A percentile compares a stretch with the other conserved stretches of the same genome.
phyloP scores from a whole-genome alignment of 2,113 vertebrate species.

The Cheilinus undulatus region DNA sequence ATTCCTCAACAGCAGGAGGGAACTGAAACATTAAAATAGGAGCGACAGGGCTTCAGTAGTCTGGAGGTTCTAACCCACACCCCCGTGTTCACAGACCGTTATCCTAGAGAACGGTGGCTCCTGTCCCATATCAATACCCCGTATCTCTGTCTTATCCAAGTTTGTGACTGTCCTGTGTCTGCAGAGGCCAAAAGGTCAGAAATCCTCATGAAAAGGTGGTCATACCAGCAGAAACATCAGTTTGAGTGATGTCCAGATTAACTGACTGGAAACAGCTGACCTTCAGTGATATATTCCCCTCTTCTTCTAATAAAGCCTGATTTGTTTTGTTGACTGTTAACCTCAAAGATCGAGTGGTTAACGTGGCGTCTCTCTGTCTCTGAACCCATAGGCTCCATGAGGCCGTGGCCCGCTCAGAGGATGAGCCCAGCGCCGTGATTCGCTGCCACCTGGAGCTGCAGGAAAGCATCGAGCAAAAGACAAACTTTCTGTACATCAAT shows the following conservation, averaged over 20 bases:
- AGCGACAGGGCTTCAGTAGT: too few species aligned
- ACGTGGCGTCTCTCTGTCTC: background rate
- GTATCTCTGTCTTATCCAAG: too few species aligned
- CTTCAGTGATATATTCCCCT: background rate
- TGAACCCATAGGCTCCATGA: slow-evolving; percentile 82
- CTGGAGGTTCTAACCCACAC: too few species aligned
- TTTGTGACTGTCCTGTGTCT: too few species aligned
- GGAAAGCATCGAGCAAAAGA: slow-evolving; percentile 88
- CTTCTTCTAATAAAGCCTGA: background rate
- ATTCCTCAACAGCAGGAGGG: background rate
- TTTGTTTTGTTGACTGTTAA: background rate
- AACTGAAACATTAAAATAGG: background rate
- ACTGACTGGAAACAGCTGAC: too few species aligned
- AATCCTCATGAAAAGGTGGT: too few species aligned
- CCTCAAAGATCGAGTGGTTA: background rate
- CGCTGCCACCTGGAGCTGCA: slow-evolving; percentile 87
- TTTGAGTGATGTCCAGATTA: too few species aligned
- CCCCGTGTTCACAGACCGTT: too few species aligned
- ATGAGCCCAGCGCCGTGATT: slow-evolving; percentile 83
- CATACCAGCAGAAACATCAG: too few species aligned
- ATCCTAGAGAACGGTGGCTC: too few species aligned
- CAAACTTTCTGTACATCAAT: slow-evolving; percentile 90
- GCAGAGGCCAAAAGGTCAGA: too few species aligned
- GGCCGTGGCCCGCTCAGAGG: slow-evolving; percentile 79
- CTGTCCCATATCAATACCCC: too few species aligned